Percentiles rank a stretch among this genome's conserved stretches.
phyloP scores from a whole-genome alignment of 1,140 invertebrate species.

The Eriocheir sinensis region DNA sequence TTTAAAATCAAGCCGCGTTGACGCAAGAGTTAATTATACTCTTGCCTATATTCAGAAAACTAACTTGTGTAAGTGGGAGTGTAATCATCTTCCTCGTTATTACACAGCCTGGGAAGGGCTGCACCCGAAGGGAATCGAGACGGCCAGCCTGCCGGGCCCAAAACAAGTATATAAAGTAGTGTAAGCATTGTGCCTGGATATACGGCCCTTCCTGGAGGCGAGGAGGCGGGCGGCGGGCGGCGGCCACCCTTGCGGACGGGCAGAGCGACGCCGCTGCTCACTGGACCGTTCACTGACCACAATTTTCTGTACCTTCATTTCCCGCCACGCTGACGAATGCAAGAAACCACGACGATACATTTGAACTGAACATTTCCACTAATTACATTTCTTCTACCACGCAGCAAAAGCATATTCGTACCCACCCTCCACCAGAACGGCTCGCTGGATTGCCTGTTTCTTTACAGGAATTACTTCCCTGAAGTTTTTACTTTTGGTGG shows the following conservation, averaged over 20 bases:
- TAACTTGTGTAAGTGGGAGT: neutral
- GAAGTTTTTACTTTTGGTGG: too few species aligned
- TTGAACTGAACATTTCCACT: neutral
- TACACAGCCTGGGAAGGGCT: neutral
- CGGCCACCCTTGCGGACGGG: neutral
- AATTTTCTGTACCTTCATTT: slow-evolving; percentile 6
- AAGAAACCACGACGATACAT: neutral
- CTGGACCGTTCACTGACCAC: slow-evolving; percentile 10
- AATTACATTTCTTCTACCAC: neutral
- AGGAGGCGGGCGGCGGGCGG: neutral
- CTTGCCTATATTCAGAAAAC: slow-evolving; percentile 15
- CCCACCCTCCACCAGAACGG: too few species aligned
- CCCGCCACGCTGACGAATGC: neutral
- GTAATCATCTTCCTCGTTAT: slow-evolving; percentile 13
- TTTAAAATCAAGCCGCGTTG: slow-evolving; percentile 8
- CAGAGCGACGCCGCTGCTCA: neutral
- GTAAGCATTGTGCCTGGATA: neutral
- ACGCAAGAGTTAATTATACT: neutral
- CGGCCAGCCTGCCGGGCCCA: neutral
- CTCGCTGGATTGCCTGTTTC: too few species aligned
- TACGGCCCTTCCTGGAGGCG: neutral
- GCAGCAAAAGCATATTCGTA: neutral
- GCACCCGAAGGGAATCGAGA: neutral
- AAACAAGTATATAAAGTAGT: slow-evolving; percentile 9
- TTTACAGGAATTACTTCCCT: too few species aligned